phyloP scores from a whole-genome alignment of 1,140 invertebrate genomes.

The Monomorium pharaonis region DNA sequence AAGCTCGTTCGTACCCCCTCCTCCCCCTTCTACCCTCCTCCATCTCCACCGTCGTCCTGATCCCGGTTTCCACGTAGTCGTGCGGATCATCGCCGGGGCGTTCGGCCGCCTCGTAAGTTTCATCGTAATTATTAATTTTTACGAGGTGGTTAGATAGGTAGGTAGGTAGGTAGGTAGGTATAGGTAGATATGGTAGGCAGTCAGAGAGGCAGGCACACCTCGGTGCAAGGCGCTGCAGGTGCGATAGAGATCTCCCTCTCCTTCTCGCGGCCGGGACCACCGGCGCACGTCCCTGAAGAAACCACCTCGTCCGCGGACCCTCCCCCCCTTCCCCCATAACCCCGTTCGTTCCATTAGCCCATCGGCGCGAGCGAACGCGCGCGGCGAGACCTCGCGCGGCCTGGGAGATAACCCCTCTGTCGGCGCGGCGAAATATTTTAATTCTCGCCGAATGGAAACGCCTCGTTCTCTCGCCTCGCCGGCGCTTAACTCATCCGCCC shows the following conservation, averaged over 20 bases:
- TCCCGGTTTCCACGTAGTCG: conserved; percentile 41
- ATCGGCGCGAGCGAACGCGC: conserved; percentile 65
- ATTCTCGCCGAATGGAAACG: conserved; percentile 70
- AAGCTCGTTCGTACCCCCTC: conserved; percentile 29
- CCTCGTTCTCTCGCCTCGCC: conserved; percentile 68
- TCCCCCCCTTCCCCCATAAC: conserved; percentile 61
- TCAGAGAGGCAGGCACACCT: conserved; percentile 37
- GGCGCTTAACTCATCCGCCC: conserved; percentile 63
- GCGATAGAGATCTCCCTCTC: conserved; percentile 81
- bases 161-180: conserved; percentile 42
- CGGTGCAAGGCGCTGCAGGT: conserved; percentile 72
- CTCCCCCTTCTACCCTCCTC: no score
- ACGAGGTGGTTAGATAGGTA: conserved; percentile 67
- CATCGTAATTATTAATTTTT: conserved; percentile 83
- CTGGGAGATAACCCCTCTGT: conserved; percentile 75
- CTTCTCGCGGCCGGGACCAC: conserved; percentile 68
- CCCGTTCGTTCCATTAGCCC: conserved; percentile 74
- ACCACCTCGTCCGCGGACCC: conserved; percentile 62
- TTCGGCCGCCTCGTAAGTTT: conserved; percentile 66
- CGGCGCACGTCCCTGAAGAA: conserved; percentile 69
- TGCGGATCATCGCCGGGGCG: conserved; percentile 58
- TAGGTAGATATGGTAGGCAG: conserved; percentile 37
- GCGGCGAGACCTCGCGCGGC: conserved; percentile 69
- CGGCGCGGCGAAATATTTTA: conserved; percentile 79
- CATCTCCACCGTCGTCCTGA: no score